Evolutionary conservation across 2,888 invertebrate genomes (phyloP).

Genomic region (Phania funesta): DNA sequence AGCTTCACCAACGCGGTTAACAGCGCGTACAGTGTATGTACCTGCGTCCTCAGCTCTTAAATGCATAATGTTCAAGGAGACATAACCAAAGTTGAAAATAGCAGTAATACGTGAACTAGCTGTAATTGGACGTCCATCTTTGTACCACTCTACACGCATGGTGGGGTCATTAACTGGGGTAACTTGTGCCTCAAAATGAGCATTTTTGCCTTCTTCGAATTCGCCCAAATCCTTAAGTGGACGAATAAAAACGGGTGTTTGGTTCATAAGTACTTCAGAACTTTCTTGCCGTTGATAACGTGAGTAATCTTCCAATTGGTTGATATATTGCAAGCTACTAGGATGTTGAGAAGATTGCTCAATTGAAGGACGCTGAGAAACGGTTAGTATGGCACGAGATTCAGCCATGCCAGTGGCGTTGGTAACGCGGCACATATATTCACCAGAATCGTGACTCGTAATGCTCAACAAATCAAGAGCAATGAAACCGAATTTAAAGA

Average conservation of each 20-base stretch:
- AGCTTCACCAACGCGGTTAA: slow-evolving; percentile 94
- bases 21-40: slow-evolving; percentile 94
- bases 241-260: slow-evolving; percentile 93
- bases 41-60: slow-evolving; percentile 99
- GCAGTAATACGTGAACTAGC: slow-evolving; percentile 98
- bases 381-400: slow-evolving; percentile 90
- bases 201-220: slow-evolving; percentile 93
- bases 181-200: slow-evolving; percentile 95
- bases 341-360: slow-evolving; percentile 95
- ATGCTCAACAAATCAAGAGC: slow-evolving; percentile 94
- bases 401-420: slow-evolving; percentile 93
- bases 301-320: slow-evolving; percentile 93
- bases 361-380: slow-evolving; percentile 90
- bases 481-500: slow-evolving; percentile 98
- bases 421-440: slow-evolving; percentile 93
- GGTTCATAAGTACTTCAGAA: slow-evolving; percentile 89
- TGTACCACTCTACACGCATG: slow-evolving; percentile 97
- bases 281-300: slow-evolving; percentile 92
- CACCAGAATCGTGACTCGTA: slow-evolving; percentile 92
- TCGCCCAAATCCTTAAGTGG: slow-evolving; percentile 92
- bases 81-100: slow-evolving; percentile 99
- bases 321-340: slow-evolving; percentile 93
- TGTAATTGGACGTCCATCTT: slow-evolving; percentile 96
- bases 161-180: slow-evolving; percentile 95
- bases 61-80: slow-evolving; percentile 98